Percentiles rank a stretch among this genome's conserved stretches.
These are phyloP conservation scores for Nycteola revayana DNA, from an alignment of 2,888 invertebrate species.

Conservation along the genomic window DNA sequence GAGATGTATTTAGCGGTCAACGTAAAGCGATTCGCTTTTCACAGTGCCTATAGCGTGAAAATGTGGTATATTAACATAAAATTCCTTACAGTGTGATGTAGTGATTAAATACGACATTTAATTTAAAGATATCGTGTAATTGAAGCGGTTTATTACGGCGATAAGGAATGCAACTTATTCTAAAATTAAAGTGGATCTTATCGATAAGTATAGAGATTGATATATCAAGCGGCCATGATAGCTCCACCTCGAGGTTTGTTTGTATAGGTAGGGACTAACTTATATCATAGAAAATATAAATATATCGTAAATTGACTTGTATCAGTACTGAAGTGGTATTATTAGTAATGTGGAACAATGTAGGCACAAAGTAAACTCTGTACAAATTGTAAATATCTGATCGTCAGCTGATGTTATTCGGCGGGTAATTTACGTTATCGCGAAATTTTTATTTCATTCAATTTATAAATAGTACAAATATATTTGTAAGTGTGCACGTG, in stretches of 20 bases:
- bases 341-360: constrained; percentile 17
- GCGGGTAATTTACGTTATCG: constrained; percentile 45
- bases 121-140: constrained; percentile 13
- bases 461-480: constrained; percentile 78
- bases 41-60: constrained; percentile 39
- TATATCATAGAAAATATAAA: constrained; percentile 4
- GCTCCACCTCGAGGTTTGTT: no score
- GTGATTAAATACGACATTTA: constrained; percentile 10
- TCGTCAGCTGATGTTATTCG: constrained; percentile 43
- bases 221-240: no score
- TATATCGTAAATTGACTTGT: constrained; percentile 12
- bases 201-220: no score
- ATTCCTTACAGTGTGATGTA: constrained; percentile 27
- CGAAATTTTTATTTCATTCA: constrained; percentile 47
- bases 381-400: constrained; percentile 66
- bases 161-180: background rate
- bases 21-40: constrained; percentile 28
- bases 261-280: background rate
- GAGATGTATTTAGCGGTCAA: constrained; percentile 28
- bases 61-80: constrained; percentile 16
- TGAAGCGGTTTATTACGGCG: constrained; percentile 8
- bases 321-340: constrained; percentile 15
- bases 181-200: no score
- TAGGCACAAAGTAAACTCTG: constrained; percentile 37
- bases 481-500: constrained; percentile 58